Conservation (phyloP, 37 sponge, comb jelly and placozoan species). For the Hexactinellida sp. region DNA sequence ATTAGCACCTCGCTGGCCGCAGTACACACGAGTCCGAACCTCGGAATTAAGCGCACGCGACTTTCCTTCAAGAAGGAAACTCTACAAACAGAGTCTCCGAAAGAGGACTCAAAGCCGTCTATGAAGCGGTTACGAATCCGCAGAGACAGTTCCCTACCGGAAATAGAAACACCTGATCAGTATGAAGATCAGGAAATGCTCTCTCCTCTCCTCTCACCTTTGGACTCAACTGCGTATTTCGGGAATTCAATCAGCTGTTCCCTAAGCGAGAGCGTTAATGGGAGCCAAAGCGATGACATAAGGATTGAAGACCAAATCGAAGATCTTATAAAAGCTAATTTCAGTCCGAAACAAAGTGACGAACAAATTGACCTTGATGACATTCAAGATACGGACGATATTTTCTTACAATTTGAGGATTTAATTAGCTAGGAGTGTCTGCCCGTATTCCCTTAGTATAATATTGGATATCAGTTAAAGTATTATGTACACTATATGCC, state of each 20-base stretch:
- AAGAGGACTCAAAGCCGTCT: not conserved
- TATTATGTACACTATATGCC: too few relatives aligned
- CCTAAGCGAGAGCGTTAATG: not conserved
- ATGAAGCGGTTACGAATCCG: not conserved
- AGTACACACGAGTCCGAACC: too few relatives aligned
- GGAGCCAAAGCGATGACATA: not conserved
- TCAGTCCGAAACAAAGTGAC: not conserved
- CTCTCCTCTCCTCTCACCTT: not conserved
- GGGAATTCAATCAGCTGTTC: not conserved
- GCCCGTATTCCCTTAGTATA: too few relatives aligned
- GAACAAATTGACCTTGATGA: not conserved
- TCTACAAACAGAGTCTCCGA: not conserved
- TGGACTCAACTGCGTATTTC: not conserved
- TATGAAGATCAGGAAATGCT: not conserved
- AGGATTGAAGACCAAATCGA: slow-evolving; percentile 7
- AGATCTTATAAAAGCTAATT: not conserved
- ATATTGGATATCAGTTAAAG: too few relatives aligned
- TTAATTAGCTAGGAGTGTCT: not conserved
- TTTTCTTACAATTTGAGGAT: not conserved
- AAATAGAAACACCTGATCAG: not conserved
- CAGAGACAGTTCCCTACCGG: not conserved
- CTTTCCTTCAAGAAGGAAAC: not conserved
- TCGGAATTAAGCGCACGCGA: not conserved
- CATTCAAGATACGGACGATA: not conserved
- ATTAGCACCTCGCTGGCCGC: too few relatives aligned